phyloP scores from a whole-genome alignment of 2,113 vertebrate genomes.

The Epinephelus fuscoguttatus region DNA sequence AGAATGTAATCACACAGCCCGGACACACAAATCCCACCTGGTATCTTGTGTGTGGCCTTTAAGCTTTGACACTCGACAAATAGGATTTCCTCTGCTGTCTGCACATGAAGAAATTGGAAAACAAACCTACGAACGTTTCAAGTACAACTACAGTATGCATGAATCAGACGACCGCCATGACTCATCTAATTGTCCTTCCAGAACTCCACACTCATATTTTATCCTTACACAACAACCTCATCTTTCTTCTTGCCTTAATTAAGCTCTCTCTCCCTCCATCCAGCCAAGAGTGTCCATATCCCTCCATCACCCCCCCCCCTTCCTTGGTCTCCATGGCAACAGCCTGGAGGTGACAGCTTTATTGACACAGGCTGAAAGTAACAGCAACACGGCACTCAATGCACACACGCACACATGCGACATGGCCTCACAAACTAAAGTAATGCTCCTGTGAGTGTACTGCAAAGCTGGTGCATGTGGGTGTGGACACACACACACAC shows the following conservation, averaged over 20 bases:
- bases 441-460: background rate
- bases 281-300: background rate
- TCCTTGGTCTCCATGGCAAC: constrained; percentile 60
- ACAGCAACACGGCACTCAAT: background rate
- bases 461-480: background rate
- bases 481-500: background rate
- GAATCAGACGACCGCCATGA: background rate
- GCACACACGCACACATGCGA: background rate
- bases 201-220: background rate
- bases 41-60: background rate
- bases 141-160: too few relatives aligned
- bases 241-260: background rate
- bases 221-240: background rate
- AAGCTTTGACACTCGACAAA: background rate
- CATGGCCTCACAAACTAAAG: background rate
- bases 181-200: background rate
- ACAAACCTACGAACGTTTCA: background rate
- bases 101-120: background rate
- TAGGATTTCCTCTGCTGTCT: background rate
- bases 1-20: background rate
- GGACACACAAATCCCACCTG: background rate
- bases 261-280: constrained; percentile 1
- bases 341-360: constrained; percentile 55
- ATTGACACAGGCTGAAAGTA: constrained; percentile 47
- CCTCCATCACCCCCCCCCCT: background rate